Base-by-base conservation (phyloP, 1,140 invertebrate genomes). In the Nephila pilipes region DNA sequence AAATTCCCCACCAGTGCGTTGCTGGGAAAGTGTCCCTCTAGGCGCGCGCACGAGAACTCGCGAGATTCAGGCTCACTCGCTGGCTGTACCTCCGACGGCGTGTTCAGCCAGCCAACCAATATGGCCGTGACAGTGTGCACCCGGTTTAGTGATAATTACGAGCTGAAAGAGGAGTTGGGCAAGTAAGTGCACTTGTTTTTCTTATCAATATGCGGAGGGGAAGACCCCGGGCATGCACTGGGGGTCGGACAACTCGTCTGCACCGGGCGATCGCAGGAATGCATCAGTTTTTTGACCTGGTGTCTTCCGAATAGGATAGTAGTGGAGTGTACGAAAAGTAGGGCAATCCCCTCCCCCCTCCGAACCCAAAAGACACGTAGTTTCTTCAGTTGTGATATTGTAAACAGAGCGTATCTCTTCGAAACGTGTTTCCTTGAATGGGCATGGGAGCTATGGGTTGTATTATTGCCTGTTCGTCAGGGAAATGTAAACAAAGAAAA, bases 111-210 rank as follows among this genome's bases (percentile, higher is more conserved):
- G 29, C 65, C 65, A 83, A n/a, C 85, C 92, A 94, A 94, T 80
- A 95, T 94, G 87, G 93, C 93, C 54, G 93, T 92, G 54, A 87
- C 93, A 18, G 87, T 92, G 38, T 91, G 93, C 81, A 96, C 95
- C 69, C 96, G 96, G 95, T 99, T 99, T 96, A 99, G 98, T 96
- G 99, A 99, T 96, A 99, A 99, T 96, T 99, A 99, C 96, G 99
- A 99, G 95, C 97, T 99, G 94, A 99, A 99, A 96, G 99, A 99
- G 96, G 99, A 99, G 97, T 97, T 99, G 95, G 99, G 99, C 96
- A 99, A 99, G 98, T 99, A 97, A 98, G 98, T 98, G 96, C 90
- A 60, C 89, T 83, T 94, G 18, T 38, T 58, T 36, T 91, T 83
- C 18, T 65, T 1, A 20, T 54, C 1, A 18, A 32, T 75, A 75